A percentile compares a stretch with the other conserved stretches of the same genome.
phyloP scores from a whole-genome alignment of 2,113 vertebrate species.

The Nymphicus hollandicus region DNA sequence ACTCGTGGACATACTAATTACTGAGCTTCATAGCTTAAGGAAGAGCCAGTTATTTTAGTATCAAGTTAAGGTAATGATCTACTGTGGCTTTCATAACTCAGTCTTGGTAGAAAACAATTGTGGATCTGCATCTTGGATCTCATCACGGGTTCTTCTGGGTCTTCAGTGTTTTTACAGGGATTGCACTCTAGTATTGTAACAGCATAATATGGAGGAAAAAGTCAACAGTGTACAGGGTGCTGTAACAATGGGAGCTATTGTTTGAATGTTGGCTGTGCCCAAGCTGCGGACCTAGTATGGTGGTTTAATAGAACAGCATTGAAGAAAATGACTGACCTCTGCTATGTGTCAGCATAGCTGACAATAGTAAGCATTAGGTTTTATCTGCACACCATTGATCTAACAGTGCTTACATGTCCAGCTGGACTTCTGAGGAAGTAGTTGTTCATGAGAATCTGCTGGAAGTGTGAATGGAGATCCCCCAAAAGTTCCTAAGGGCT shows the following conservation, averaged over 20 bases:
- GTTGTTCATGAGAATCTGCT: not conserved
- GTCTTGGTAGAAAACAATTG: not conserved
- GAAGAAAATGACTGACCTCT: not conserved
- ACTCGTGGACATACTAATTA: not conserved
- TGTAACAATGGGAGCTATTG: not conserved
- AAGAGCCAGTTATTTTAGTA: not conserved
- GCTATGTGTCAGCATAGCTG: not conserved
- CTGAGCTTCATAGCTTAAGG: not conserved
- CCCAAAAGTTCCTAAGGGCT: accelerated
- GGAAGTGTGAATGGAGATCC: not conserved
- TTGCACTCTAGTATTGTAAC: not conserved
- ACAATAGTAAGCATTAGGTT: not conserved
- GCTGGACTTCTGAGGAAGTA: not conserved
- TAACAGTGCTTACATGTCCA: not conserved
- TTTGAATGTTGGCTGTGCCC: not conserved
- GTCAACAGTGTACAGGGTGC: not conserved
- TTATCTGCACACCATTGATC: not conserved
- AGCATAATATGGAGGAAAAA: not conserved
- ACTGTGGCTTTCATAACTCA: not conserved
- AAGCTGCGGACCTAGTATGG: not conserved
- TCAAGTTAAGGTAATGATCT: not conserved
- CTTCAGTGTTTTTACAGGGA: not conserved
- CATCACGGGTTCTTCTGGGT: not conserved
- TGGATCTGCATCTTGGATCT: not conserved
- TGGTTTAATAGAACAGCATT: not conserved